Conservation (phyloP, 2,888 invertebrate genomes). For the Smittia sp. region DNA sequence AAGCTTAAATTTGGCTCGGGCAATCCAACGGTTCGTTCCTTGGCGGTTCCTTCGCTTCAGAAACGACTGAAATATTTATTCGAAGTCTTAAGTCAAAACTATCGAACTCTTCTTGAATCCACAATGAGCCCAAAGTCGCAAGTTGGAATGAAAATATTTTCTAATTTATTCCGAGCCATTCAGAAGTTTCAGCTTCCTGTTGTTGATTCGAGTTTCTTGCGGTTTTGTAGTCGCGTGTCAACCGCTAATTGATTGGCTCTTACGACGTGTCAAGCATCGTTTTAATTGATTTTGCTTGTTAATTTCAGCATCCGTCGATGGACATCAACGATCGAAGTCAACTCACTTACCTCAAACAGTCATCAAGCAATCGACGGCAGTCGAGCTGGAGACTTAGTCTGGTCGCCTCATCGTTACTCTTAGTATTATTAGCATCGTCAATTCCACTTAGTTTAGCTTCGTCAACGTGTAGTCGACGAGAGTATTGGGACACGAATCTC, state of each 20-base stretch:
- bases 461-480: conserved; percentile 57
- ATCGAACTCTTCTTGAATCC: neutral
- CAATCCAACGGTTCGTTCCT: too few relatives aligned
- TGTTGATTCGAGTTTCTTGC: neutral
- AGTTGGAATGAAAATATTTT: too few relatives aligned
- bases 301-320: neutral
- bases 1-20: too few relatives aligned
- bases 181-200: neutral
- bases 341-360: neutral
- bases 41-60: too few relatives aligned
- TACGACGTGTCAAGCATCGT: neutral
- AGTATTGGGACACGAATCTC: conserved; percentile 68
- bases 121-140: neutral
- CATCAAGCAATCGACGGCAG: neutral
- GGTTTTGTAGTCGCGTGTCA: neutral
- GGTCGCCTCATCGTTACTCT: conserved; percentile 1
- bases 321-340: neutral
- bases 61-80: too few relatives aligned
- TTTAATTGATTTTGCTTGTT: neutral
- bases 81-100: too few relatives aligned
- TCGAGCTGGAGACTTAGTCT: neutral
- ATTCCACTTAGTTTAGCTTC: conserved; percentile 24
- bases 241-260: neutral
- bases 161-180: too few relatives aligned
- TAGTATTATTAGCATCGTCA: conserved; percentile 24